Conservation (phyloP, 1,140 invertebrate genomes). For the Eumeta japonica region DNA sequence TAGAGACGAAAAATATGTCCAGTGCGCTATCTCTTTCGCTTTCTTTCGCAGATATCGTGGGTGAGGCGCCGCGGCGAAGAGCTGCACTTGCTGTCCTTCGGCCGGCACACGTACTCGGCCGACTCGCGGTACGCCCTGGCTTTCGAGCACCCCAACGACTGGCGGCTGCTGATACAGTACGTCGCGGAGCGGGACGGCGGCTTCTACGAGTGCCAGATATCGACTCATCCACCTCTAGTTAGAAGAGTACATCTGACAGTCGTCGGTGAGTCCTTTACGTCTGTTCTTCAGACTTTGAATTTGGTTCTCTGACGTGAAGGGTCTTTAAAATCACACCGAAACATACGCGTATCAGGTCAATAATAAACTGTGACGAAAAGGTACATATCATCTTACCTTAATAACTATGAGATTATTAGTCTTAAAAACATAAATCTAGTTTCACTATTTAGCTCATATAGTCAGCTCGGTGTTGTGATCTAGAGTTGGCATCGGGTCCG, state of each 20-base stretch:
- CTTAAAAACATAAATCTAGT: no score
- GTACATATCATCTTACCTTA: no score
- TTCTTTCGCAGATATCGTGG: conserved; percentile 79
- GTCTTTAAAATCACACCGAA: no score
- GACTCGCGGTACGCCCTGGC: conserved; percentile 71
- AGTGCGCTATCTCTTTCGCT: no score
- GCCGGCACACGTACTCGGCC: conserved; percentile 75
- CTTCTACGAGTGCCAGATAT: conserved; percentile 78
- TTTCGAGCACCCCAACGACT: conserved; percentile 75
- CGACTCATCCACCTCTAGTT: conserved; percentile 73
- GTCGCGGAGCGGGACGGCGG: conserved; percentile 74
- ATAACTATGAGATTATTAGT: no score
- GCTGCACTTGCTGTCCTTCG: conserved; percentile 73
- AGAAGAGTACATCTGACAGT: conserved; percentile 70
- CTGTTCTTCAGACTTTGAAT: conserved; percentile 4
- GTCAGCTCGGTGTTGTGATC: no score
- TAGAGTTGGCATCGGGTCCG: no score
- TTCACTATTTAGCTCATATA: no score
- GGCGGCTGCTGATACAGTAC: conserved; percentile 72
- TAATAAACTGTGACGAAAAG: no score
- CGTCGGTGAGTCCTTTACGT: conserved; percentile 63
- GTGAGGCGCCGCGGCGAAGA: conserved; percentile 70
- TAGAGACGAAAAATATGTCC: no score
- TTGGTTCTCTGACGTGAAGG: no score
- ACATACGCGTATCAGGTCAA: no score